Percentiles rank a stretch among this genome's conserved stretches.
phyloP scores from a whole-genome alignment of 2,113 vertebrate genomes.

The Patagioenas fasciata region DNA sequence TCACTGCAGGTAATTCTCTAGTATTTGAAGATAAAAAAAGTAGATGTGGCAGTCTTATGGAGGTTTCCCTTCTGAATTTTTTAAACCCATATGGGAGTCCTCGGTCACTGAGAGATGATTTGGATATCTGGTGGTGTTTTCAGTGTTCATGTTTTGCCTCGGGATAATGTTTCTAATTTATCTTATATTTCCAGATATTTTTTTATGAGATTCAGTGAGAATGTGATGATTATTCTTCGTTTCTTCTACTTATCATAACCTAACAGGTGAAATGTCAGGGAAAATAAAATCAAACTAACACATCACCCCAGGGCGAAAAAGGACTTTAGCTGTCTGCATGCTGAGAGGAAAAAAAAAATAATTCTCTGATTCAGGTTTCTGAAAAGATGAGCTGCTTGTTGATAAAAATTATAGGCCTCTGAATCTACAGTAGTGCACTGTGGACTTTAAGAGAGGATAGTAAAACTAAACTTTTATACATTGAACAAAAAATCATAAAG shows the following conservation, averaged over 20 bases:
- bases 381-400: background rate
- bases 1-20: background rate
- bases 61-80: background rate
- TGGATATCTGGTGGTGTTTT: background rate
- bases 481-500: background rate
- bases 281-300: slow-evolving; percentile 64
- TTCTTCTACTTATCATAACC: slow-evolving; percentile 65
- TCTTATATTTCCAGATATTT: slow-evolving; percentile 55
- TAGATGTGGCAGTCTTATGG: background rate
- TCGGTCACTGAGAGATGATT: background rate
- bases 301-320: slow-evolving; percentile 28
- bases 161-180: slow-evolving; percentile 44
- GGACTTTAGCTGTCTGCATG: slow-evolving; percentile 1
- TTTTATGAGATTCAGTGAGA: slow-evolving; percentile 54
- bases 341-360: background rate
- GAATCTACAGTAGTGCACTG: background rate
- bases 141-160: slow-evolving; percentile 6
- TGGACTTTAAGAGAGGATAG: background rate
- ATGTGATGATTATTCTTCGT: slow-evolving; percentile 59
- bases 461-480: background rate
- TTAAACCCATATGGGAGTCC: background rate
- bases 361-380: slow-evolving; percentile 5
- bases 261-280: slow-evolving; percentile 68
- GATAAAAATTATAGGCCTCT: slow-evolving; percentile 9
- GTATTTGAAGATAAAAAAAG: background rate